Conservation (phyloP, 2,113 vertebrate genomes). For the Pteruthius melanotis region DNA sequence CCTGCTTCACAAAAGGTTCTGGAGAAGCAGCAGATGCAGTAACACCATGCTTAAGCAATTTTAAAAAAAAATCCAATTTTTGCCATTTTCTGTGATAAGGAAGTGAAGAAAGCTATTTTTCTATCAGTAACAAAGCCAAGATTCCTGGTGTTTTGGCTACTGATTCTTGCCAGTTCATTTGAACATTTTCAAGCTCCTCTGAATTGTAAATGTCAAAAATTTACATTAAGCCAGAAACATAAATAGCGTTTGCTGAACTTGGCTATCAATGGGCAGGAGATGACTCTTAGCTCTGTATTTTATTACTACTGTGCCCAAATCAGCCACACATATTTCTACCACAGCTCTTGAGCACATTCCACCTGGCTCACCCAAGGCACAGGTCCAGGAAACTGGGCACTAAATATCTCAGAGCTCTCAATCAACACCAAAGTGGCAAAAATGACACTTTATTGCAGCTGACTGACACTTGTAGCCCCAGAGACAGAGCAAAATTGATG, state of each 20-base stretch:
- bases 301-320: neutral
- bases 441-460: neutral
- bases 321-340: neutral
- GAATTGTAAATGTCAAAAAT: neutral
- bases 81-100: neutral
- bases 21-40: neutral
- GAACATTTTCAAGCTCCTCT: neutral
- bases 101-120: neutral
- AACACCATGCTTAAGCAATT: neutral
- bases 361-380: neutral
- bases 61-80: neutral
- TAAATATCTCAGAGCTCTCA: neutral
- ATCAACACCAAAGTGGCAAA: neutral
- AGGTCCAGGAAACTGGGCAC: neutral
- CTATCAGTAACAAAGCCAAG: neutral
- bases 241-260: neutral
- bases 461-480: neutral
- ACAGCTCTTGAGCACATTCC: neutral
- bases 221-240: neutral
- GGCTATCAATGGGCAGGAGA: neutral
- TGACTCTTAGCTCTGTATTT: neutral
- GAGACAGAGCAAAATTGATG: neutral
- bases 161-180: neutral
- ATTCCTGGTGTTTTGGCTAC: neutral
- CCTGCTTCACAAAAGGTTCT: neutral